These are phyloP conservation scores for Phyllotis vaccarum DNA, from an alignment of 2,797 vertebrate genomes.

Conservation along the genomic window DNA sequence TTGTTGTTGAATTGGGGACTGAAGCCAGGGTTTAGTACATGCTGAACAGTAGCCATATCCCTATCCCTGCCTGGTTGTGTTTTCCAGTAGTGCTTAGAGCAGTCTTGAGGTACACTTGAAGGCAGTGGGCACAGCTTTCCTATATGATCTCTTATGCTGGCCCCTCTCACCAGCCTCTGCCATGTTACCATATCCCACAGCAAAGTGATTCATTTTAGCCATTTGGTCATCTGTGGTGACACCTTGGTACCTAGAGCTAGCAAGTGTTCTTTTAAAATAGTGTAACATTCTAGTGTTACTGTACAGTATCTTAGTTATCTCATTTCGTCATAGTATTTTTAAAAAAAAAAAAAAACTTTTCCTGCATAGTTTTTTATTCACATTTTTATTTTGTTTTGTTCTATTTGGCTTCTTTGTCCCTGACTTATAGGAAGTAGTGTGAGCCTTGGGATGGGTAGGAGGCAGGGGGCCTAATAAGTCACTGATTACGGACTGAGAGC, in stretches of 20 bases:
- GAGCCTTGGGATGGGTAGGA: neutral
- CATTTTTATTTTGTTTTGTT: neutral
- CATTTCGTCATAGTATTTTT: neutral
- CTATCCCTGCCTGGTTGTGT: neutral
- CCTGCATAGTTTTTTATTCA: neutral
- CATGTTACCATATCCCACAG: neutral
- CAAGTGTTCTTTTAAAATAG: neutral
- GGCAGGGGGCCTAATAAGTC: neutral
- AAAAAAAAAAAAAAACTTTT: too few relatives aligned
- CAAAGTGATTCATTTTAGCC: neutral
- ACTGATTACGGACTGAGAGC: neutral
- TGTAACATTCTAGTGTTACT: neutral
- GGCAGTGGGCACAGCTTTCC: neutral
- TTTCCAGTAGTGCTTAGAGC: neutral
- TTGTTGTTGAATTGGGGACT: neutral
- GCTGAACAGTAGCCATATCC: too few relatives aligned
- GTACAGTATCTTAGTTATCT: neutral
- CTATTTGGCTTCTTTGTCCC: neutral
- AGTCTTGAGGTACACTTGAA: neutral
- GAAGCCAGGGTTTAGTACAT: neutral
- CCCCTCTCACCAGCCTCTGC: neutral
- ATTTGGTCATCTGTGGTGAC: rapidly evolving
- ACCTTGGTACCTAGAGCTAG: neutral
- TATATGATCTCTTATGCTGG: neutral
- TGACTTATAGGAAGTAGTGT: neutral